Base-by-base conservation (phyloP, 1,140 invertebrate species). In the Olivierus martensii region DNA sequence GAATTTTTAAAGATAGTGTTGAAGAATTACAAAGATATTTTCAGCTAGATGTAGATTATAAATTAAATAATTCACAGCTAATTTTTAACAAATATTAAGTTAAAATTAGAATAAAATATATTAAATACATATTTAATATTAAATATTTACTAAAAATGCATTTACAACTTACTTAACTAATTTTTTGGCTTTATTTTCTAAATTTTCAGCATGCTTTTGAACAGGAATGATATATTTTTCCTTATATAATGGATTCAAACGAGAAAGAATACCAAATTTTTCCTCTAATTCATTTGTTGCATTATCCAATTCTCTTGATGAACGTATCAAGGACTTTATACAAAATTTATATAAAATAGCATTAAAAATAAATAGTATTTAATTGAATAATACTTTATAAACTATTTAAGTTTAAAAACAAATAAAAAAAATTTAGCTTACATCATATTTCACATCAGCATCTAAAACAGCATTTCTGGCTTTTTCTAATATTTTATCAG, bases 221-320 rank as follows among this genome's bases (percentile, higher is more conserved):
- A 82, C 82, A 18, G 75, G 72, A n/a, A 65, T 60, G 3, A 84
- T 74, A 57, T 79, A 82, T 52, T 77, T 79, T 18, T 79, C 71
- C 58, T 72, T 72, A 55, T 83, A 83, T 39, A 76, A 72, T 2
- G 79, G 79, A 62, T 81, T 83, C 2, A 83, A 63, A 58, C 76
- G 73, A 38, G 76, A 75, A 14, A 81, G 48, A 39, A 57, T 59
- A 41, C 56, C 57, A 18, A 62, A 53, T 19, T 59, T 39, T 15
- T 63, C 56, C 44, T 67, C 65, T 3, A 69, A 14, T 51, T 61
- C 56, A 36, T 66, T 59, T 9, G 64, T 64, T 9, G 49, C 39
- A 53, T 69, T 64, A n/a, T 57, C 49, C 11, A 66, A 45, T 18
- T 66, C 58, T 19, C 38, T 34, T 17, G 51, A 34, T 7, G 58